These are phyloP conservation scores for Chirona hameri DNA, from an alignment of 2,888 invertebrate species.

Conservation along the genomic window DNA sequence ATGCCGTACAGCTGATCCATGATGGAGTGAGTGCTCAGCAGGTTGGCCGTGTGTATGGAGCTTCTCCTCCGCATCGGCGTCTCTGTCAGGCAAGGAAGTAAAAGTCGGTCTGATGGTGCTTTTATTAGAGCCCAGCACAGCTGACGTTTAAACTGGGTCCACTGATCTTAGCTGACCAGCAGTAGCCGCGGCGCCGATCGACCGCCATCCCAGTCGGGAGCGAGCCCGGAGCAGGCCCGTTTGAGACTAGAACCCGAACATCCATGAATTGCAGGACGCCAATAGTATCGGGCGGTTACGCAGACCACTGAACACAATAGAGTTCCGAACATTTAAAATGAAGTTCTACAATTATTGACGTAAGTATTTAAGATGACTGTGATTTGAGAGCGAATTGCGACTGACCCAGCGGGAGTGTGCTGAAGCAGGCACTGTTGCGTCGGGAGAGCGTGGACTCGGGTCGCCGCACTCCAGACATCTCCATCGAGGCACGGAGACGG, in stretches of 20 bases:
- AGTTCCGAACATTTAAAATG: too few relatives aligned
- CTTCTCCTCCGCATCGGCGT: background rate
- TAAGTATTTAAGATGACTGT: too few relatives aligned
- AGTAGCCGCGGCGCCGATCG: background rate
- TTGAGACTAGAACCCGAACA: too few relatives aligned
- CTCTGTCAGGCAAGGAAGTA: background rate
- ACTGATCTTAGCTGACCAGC: background rate
- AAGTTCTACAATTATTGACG: too few relatives aligned
- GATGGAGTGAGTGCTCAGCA: background rate
- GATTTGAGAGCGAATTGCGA: too few relatives aligned
- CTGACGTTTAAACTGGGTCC: background rate
- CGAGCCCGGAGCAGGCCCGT: background rate
- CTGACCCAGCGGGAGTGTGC: background rate
- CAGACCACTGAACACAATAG: too few relatives aligned
- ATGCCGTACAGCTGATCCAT: background rate
- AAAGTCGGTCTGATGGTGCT: too few relatives aligned
- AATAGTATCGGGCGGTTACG: too few relatives aligned
- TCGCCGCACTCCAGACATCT: background rate
- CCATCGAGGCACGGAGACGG: background rate
- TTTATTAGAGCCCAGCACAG: background rate
- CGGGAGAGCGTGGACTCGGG: background rate
- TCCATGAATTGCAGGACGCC: too few relatives aligned
- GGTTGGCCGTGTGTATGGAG: background rate
- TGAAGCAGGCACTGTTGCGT: background rate
- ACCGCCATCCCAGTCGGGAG: too few relatives aligned